Evolutionary conservation across 2,113 vertebrate species (phyloP).

Genomic region (Chrysemys picta): DNA sequence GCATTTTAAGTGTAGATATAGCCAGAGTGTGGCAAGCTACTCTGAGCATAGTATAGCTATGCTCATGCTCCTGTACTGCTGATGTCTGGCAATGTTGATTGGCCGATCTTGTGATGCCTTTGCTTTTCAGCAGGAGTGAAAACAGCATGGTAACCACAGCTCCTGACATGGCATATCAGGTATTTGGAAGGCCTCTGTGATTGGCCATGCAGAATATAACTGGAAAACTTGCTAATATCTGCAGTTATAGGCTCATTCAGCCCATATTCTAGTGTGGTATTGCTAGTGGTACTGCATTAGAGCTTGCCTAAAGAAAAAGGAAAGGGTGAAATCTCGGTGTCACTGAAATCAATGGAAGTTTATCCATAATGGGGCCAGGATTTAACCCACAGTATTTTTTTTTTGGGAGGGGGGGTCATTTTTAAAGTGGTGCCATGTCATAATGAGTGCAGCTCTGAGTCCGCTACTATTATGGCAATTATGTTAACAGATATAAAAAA

Average conservation of each 20-base stretch:
- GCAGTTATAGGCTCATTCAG: not conserved
- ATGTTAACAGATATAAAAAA: not conserved
- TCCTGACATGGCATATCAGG: not conserved
- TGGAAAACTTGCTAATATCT: not conserved
- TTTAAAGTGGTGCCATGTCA: not conserved
- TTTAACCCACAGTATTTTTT: accelerated
- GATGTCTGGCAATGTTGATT: not conserved
- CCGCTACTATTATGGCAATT: not conserved
- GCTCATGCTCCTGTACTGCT: not conserved
- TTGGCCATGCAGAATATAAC: not conserved
- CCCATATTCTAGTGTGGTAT: not conserved
- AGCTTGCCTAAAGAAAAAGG: not conserved
- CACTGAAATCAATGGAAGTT: not conserved
- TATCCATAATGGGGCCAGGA: not conserved
- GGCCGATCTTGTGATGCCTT: not conserved
- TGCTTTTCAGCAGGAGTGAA: not conserved
- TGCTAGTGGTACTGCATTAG: not conserved
- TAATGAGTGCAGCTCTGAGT: not conserved
- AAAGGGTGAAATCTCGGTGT: not conserved
- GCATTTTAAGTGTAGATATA: not conserved
- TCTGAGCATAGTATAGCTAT: not conserved
- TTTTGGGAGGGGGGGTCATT: not conserved
- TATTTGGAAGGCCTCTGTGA: not conserved
- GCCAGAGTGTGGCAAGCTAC: not conserved
- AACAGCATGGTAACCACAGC: not conserved